Conservation (phyloP, 1,140 invertebrate species). For the Lysiphlebus fabarum region DNA sequence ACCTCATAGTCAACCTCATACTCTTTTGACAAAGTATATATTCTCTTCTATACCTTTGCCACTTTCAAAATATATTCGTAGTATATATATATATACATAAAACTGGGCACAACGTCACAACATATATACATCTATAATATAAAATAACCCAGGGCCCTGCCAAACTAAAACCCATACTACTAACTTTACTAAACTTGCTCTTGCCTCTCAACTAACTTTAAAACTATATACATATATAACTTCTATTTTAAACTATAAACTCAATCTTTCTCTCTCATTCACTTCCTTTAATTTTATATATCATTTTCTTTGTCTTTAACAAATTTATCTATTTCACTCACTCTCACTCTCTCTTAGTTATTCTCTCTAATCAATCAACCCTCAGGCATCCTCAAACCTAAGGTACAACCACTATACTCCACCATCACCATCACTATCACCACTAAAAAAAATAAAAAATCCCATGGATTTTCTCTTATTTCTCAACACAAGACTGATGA, state of each 20-base stretch:
- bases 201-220: background rate
- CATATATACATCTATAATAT: slow-evolving; percentile 23
- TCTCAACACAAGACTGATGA: no score
- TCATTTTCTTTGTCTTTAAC: background rate
- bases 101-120: no score
- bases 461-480: no score
- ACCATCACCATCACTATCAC: no score
- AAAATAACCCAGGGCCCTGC: slow-evolving; percentile 51
- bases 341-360: slow-evolving; percentile 7
- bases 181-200: background rate
- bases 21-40: no score
- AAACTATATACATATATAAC: no score
- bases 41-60: slow-evolving; percentile 15
- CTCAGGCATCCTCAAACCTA: slow-evolving; percentile 47
- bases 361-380: slow-evolving; percentile 57
- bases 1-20: slow-evolving; percentile 38
- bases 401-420: no score
- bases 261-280: background rate
- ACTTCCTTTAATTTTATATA: background rate
- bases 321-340: slow-evolving; percentile 7
- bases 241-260: background rate
- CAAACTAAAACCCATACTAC: slow-evolving; percentile 46
- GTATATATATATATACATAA: slow-evolving; percentile 4
- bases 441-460: no score
- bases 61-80: slow-evolving; percentile 3